A percentile compares a stretch with the other conserved stretches of the same genome.
These are phyloP conservation scores for Lamellibrachia luymesi DNA, from an alignment of 1,140 invertebrate species.

Conservation along the genomic window DNA sequence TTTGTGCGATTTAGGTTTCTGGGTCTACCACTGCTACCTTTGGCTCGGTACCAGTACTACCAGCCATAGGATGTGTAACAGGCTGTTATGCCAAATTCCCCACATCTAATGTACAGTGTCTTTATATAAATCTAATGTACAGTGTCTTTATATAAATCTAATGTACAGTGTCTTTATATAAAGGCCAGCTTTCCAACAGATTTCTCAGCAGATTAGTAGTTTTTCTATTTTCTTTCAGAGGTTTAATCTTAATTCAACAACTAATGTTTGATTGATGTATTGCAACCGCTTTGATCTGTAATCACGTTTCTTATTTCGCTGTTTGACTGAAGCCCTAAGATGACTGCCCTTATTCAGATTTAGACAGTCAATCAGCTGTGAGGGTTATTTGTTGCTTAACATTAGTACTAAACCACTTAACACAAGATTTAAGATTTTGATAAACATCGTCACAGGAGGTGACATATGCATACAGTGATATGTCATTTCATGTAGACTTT, in stretches of 20 bases:
- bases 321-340: background rate
- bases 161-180: background rate
- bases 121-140: background rate
- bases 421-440: too few species aligned
- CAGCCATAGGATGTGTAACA: background rate
- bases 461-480: too few species aligned
- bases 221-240: background rate
- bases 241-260: background rate
- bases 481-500: too few species aligned
- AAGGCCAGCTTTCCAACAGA: background rate
- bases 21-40: background rate
- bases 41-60: background rate
- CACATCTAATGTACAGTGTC: too few species aligned
- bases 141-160: background rate
- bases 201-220: background rate
- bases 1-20: background rate
- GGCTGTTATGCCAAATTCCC: too few species aligned
- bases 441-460: too few species aligned
- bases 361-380: background rate
- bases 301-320: background rate
- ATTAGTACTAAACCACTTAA: too few species aligned
- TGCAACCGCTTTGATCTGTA: background rate
- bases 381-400: too few species aligned
- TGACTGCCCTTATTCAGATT: background rate
- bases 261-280: conserved; percentile 1